Base-by-base conservation (phyloP, 2,113 vertebrate genomes). In the Aythya baeri region DNA sequence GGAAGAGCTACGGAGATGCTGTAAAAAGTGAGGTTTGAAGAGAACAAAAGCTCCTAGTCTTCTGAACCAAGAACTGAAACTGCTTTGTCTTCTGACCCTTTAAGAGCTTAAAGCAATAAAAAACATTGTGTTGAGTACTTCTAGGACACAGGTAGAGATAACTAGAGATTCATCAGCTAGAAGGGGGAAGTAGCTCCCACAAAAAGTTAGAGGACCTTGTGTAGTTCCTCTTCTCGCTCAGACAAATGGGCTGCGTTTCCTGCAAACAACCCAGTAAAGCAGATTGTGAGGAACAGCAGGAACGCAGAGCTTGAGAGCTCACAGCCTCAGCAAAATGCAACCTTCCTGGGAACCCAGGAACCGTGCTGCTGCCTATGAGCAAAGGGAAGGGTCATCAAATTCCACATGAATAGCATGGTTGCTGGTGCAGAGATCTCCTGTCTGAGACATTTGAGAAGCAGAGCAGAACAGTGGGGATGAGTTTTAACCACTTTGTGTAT, bases 341-440 rank as follows among this genome's bases (percentile, higher is more conserved):
- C 41, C 66, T 68, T 20, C 43, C 15, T 38, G 34, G 46, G 46
- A 80, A 79, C 22, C 1, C 1, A 1, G n/a, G 9, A 34, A 61
- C 29, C 34, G 46, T 0, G 0, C 8, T 70, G 12, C 68, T 25
- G 6, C 22, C 57, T 2, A 2, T 27, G 62, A 82, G 57, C 66
- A 62, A 25, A 6, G 26, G 11, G 34, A 77, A 77, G 72, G 41
- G 13, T n/a, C 14, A 27, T 14, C 44, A 32, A 0, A 2, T 25
- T 54, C 67, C 4, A 13, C 62, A 29, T 0, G 2, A 49, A 27
- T 32, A 31, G 36, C 31, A 31, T 21, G 43, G 54, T 83, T 34
- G 58, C 32, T 20, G 2, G 31, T 3, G 36, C 16, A 58, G 29
- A 61, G 18, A n/a, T 2, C 3, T 7, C 16, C 46, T 49, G 20